Evolutionary conservation across 2,888 invertebrate genomes (phyloP), one percentile per base, ranked within the genome.

Genomic region (Branchellion lobata): DNA sequence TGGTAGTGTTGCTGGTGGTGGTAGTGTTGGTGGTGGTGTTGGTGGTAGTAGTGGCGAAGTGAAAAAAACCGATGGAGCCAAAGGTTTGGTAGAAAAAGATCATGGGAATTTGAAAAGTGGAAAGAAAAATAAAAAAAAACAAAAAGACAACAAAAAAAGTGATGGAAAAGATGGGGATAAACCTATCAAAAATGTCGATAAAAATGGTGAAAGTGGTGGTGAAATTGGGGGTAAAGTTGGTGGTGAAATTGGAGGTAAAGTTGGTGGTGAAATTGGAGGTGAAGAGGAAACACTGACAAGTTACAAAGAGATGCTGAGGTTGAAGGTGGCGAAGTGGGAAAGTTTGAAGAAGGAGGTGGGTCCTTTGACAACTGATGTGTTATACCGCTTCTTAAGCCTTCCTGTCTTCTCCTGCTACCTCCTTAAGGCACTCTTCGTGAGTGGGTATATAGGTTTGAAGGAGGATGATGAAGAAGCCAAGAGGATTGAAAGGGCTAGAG

Each of bases 331-430:
- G 61, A 57, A 57, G 61, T 57, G 61, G 61, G n/a, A 57, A n/a
- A n/a, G 21, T 5, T n/a, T 57, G 61, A n/a, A n/a, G 61, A 57
- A n/a, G 24, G 61, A 57, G 24, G 61, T 14, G 21, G 61, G 61
- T 18, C 8, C 40, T 8, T 5, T 57, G 14, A 57, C 14, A 5
- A 57, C 21, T 24, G 61, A 57, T 8, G 5, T 24, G 24, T 5
- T 57, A 5, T 5, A 14, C n/a, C 21, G 11, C 61, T 57, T 57
- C 61, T n/a, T 57, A n/a, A 5, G 21, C 5, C 92, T 93, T 21
- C 87, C 89, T 92, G 47, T 91, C 90, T 83, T 85, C 11, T 84
- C 87, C 14, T 82, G 84, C 1, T 85, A 85, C 76, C 81, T 87
- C 27, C 78, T 85, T 68, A 85, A 86, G 81, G 83, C 85, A 74